A percentile compares a stretch with the other conserved stretches of the same genome.
phyloP scores from a whole-genome alignment of 2,888 invertebrate genomes.

The Cataglyphis livida region DNA sequence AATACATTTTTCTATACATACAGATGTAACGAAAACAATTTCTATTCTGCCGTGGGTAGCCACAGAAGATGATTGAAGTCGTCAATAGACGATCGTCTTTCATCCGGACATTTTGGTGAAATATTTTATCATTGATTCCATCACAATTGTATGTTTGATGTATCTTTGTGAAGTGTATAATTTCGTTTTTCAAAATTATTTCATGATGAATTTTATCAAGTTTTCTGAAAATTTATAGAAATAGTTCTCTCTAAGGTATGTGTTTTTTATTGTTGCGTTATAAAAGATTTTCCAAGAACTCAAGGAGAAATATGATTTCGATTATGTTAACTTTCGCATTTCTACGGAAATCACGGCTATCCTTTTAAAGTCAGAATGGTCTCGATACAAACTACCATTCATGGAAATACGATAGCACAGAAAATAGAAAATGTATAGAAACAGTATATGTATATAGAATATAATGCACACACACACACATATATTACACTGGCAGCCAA shows the following conservation, averaged over 20 bases:
- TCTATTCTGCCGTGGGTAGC: background rate
- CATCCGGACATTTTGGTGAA: constrained; percentile 11
- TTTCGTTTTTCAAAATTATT: background rate
- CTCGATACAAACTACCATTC: constrained; percentile 3
- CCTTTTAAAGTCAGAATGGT: background rate
- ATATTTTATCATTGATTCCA: background rate
- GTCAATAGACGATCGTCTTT: background rate
- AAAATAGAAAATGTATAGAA: constrained; percentile 2
- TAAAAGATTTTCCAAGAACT: background rate
- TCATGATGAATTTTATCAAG: background rate
- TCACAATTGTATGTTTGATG: background rate
- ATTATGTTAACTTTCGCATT: constrained; percentile 4
- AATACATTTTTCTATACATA: background rate
- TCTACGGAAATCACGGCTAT: background rate
- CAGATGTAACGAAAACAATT: background rate
- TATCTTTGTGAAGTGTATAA: background rate
- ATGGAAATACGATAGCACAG: constrained; percentile 1
- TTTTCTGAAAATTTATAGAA: background rate
- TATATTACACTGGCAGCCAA: background rate
- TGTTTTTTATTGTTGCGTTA: background rate
- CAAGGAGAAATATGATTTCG: constrained; percentile 5
- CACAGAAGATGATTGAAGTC: constrained; percentile 35
- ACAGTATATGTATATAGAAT: background rate
- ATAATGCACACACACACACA: background rate
- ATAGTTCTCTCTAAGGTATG: background rate